Percentiles rank a stretch among this genome's conserved stretches.
Conservation (phyloP, 2,797 vertebrate species). For the Hyperoplus immaculatus region DNA sequence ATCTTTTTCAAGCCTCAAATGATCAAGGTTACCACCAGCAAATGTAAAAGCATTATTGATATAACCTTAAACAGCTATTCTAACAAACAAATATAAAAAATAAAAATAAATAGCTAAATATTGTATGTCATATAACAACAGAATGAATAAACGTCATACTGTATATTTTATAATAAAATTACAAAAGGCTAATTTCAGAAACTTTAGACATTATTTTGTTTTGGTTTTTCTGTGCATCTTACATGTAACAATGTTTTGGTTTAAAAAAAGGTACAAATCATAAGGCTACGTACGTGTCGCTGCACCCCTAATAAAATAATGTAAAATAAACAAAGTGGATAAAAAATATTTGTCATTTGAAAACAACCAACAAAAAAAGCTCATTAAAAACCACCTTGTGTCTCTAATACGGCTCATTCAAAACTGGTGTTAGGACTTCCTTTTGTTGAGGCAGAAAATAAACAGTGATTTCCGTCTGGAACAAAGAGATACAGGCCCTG, state of each 20-base stretch:
- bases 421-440: constrained; percentile 13
- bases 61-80: background rate
- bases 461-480: constrained; percentile 14
- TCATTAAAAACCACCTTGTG: constrained; percentile 27
- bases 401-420: constrained; percentile 6
- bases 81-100: background rate
- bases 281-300: too few species aligned
- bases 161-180: background rate
- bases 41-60: background rate
- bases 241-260: background rate
- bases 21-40: background rate
- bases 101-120: background rate
- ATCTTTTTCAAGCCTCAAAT: background rate
- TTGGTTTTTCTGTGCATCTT: background rate
- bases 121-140: background rate
- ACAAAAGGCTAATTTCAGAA: background rate
- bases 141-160: background rate
- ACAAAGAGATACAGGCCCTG: background rate
- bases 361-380: background rate
- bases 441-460: constrained; percentile 15
- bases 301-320: background rate
- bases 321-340: background rate
- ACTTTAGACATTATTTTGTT: too few species aligned
- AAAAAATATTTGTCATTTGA: background rate
- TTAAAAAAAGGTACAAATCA: too few species aligned